Base-by-base conservation (phyloP, 2,888 invertebrate species). In the Andrena trimmerana region DNA sequence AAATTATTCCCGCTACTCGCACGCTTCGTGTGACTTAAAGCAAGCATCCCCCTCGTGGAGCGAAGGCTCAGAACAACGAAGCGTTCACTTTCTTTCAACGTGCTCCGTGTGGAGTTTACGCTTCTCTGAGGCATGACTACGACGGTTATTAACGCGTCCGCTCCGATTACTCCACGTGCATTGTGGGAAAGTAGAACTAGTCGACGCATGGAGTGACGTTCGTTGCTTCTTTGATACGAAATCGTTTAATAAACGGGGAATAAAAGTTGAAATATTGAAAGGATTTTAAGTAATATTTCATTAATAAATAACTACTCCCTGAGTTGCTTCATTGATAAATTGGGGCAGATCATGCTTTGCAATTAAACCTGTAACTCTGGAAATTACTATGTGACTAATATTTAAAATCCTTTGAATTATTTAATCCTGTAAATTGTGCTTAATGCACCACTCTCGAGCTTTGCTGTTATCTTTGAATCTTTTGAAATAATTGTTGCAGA, bases 1-100 rank as follows among this genome's bases (percentile, higher is more conserved):
- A 13, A 54, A 76, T 75, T 71, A 65, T 62, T 60, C 27, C 36
- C 7, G 36, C 13, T 68, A 62, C 29, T 29, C 60, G 42, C 16
- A 50, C n/a, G 16, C 27, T 27, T 16, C 7, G 48, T 54, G 20
- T 24, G 8, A 54, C 8, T 3, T 5, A 66, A 50, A 33, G 27
- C 24, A 71, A 13, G 59, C 29, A 29, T 3, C 16, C 50, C 60
- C 13, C 70, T 16, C 29, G 70, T 31, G 31, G 29, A 13, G 3
- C 60, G 70, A 20, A 31, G 24, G 20, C 16, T 68, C 62, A 13
- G 16, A 5, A 16, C 20, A 33, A n/a, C 33, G 8, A 33, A 52
- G 20, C 8, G 62, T 71, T 52, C 50, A 10, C 2, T 71, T 52
- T 50, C 31, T 52, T 16, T 33, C 36, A 7, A 33, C n/a, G 24